Conservation (phyloP, 2,797 vertebrate species). For the Prionace glauca region DNA sequence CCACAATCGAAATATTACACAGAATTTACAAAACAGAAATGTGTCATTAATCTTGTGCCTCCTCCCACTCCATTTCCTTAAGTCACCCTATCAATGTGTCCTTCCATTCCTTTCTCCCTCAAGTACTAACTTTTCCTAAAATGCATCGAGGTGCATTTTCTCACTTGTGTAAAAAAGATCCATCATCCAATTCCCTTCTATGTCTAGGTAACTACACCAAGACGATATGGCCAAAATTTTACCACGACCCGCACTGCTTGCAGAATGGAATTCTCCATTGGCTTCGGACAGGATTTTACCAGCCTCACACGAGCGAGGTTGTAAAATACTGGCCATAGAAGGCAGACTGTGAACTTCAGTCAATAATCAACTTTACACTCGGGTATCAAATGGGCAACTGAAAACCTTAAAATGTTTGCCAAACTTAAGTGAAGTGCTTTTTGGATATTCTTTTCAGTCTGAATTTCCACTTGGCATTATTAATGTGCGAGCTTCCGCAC, state of each 20-base stretch:
- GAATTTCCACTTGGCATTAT: background rate
- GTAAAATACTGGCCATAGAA: no score
- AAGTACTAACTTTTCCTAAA: background rate
- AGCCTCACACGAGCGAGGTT: no score
- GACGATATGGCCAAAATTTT: no score
- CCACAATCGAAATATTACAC: background rate
- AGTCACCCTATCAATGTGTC: background rate
- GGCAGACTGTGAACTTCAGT: background rate
- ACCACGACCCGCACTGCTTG: no score
- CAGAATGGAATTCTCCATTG: no score
- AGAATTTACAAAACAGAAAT: background rate
- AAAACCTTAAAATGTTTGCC: background rate
- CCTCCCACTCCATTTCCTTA: background rate
- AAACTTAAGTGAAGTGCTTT: background rate
- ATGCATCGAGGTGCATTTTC: background rate
- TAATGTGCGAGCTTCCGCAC: background rate
- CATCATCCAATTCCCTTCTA: background rate
- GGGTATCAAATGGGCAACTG: background rate
- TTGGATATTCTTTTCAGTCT: background rate
- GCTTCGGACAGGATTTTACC: no score
- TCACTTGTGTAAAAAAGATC: background rate
- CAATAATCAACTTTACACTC: background rate
- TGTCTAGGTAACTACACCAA: background rate
- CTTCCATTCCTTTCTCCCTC: background rate
- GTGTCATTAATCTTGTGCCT: background rate